Evolutionary conservation across 37 sponge, comb jelly and placozoan species (phyloP).

Genomic region (Cliona cf. orientalis): DNA sequence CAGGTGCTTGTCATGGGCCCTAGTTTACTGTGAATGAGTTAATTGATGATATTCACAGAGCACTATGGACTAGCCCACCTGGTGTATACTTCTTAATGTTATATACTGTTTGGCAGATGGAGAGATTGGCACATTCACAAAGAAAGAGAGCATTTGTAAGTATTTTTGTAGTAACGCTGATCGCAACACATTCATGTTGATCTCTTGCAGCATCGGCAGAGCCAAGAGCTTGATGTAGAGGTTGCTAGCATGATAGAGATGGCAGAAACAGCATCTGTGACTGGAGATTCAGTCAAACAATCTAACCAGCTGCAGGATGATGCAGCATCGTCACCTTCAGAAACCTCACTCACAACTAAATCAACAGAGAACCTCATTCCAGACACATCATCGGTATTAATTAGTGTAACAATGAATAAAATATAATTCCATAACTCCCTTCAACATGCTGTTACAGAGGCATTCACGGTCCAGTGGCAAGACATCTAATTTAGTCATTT

Average conservation of each 20-base stretch:
- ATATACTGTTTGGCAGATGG: too few species aligned
- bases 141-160: neutral
- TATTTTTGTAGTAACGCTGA: neutral
- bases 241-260: slow-evolving; percentile 78
- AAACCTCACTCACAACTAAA: neutral
- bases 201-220: slow-evolving; percentile 24
- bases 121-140: too few species aligned
- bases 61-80: too few species aligned
- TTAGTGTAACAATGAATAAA: too few species aligned
- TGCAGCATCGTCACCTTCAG: neutral
- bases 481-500: too few species aligned
- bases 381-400: too few species aligned
- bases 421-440: too few species aligned
- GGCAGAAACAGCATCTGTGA: slow-evolving; percentile 48
- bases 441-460: neutral
- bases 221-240: slow-evolving; percentile 69
- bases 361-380: neutral
- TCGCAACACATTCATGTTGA: neutral
- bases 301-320: too few species aligned
- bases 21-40: too few species aligned
- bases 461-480: neutral
- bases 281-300: neutral
- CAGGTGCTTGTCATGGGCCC: too few species aligned
- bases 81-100: too few species aligned
- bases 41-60: too few species aligned